Evolutionary conservation across 2,888 invertebrate genomes (phyloP), one percentile per base, ranked within the genome.

Genomic region (Lobophora halterata): DNA sequence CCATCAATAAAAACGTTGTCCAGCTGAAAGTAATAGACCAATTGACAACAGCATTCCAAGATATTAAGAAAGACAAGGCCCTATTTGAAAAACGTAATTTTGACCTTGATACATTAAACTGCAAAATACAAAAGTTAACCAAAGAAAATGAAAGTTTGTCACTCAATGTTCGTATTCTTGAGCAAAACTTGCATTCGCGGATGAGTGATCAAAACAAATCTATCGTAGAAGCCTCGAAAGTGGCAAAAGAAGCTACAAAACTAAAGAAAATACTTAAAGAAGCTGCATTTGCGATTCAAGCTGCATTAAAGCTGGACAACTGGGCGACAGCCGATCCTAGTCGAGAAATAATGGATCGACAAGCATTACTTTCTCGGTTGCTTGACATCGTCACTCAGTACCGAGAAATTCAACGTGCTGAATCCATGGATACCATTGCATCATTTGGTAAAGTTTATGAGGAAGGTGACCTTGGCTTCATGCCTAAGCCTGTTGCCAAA

Each of bases 381-480:
- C 71, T 93, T 1, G 77, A 81, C 10, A 88, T 90, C 29, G 66
- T 91, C 19, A 71, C 75, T 8, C 78, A 85, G 39, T 80, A 77
- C 42, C 78, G 73, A 8, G 87, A 86, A 29, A 62, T 81, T 7
- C 69, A 80, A 47, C 68, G 65, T 10, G 64, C 78, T 2, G 82
- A 79, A 42, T 86, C 87, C 6, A 53, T 69, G 37, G 77, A 78
- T 11, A 85, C 90, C 24, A 61, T 85, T 19, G 83, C 85, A 12
- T 90, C 90, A 0, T 61, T 89, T 12, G 80, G 76, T 1, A 87
- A 86, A 19, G 76, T 91, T 10, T 93, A 93, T 52, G 78, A 86
- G 28, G 89, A 89, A 48, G 93, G 93, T 5, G 91, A 91, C 65
- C 87, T 92, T 40, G 93, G 93, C 4, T 91, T 93, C 49, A 78